These are phyloP conservation scores for Sebastes diploproa DNA, from an alignment of 2,797 vertebrate genomes.

Conservation along the genomic window DNA sequence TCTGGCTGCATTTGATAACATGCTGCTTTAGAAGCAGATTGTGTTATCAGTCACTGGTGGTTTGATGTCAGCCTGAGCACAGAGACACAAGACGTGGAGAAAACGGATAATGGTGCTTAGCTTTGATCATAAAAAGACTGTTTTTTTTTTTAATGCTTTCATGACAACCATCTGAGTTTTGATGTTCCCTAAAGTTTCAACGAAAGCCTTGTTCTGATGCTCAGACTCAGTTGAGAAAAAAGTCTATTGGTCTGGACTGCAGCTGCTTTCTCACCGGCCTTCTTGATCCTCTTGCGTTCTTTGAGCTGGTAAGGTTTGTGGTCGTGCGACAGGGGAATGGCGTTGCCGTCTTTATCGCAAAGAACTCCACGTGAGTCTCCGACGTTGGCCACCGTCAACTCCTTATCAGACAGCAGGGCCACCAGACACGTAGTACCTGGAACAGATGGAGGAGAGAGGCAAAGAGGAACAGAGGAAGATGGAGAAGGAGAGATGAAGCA, in stretches of 20 bases:
- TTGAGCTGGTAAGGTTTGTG: constrained; percentile 99
- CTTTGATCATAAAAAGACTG: constrained; percentile 47
- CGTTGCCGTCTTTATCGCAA: constrained; percentile 96
- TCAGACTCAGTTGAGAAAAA: not conserved
- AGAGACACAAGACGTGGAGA: constrained; percentile 11
- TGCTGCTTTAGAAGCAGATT: constrained; percentile 29
- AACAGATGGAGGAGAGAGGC: not conserved
- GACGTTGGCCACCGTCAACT: constrained; percentile 96
- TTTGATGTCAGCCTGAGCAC: constrained; percentile 42
- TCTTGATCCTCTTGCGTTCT: constrained; percentile 98
- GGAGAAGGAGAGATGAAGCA: not conserved
- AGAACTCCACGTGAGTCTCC: constrained; percentile 96
- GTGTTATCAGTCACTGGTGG: constrained; percentile 35
- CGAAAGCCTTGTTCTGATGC: constrained; percentile 4
- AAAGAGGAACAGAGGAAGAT: not conserved
- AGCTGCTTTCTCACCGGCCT: constrained; percentile 88
- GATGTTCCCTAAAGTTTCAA: constrained; percentile 35
- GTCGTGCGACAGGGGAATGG: constrained; percentile 98
- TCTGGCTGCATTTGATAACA: constrained; percentile 59
- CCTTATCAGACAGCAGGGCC: constrained; percentile 93
- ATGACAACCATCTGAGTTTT: constrained; percentile 30
- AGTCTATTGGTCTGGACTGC: not conserved
- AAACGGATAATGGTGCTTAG: constrained; percentile 12
- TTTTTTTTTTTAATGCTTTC: not conserved
- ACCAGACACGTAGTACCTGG: constrained; percentile 90